A percentile compares a stretch with the other conserved stretches of the same genome.
Evolutionary conservation across 1,140 invertebrate genomes (phyloP).

Genomic region (Bombus balteatus): DNA sequence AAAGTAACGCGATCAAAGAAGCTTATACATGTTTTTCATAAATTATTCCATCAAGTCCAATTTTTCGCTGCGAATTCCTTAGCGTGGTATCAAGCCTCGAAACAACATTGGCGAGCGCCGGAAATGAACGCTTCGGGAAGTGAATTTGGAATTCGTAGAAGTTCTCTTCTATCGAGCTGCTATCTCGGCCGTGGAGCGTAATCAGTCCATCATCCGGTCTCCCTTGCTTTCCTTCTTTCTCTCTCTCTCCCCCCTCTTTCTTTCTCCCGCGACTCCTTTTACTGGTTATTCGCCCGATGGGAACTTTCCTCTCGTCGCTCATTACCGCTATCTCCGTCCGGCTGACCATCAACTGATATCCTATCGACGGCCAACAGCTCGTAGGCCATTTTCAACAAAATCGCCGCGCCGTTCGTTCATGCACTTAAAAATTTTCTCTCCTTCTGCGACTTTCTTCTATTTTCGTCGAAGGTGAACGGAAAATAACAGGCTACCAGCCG

Average conservation of each 20-base stretch:
- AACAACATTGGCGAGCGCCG: neutral
- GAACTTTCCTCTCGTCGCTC: constrained; percentile 74
- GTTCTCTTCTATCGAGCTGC: constrained; percentile 47
- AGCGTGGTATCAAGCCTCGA: neutral
- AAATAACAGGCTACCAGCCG: neutral
- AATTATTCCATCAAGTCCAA: too few species aligned
- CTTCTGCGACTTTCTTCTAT: neutral
- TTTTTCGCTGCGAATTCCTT: neutral
- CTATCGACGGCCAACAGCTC: constrained; percentile 64
- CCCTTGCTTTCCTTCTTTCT: neutral
- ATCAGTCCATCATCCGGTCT: constrained; percentile 67
- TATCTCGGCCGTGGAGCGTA: constrained; percentile 60
- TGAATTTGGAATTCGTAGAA: constrained; percentile 64
- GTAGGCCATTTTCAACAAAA: constrained; percentile 48
- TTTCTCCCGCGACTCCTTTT: constrained; percentile 57
- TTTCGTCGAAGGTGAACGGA: constrained; percentile 16
- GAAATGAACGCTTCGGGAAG: constrained; percentile 31
- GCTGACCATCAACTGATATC: constrained; percentile 74
- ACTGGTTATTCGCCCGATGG: constrained; percentile 74
- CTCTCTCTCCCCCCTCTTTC: neutral
- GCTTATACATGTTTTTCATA: neutral
- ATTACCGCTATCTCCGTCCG: constrained; percentile 72
- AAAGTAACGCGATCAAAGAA: neutral
- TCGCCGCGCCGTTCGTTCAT: constrained; percentile 22
- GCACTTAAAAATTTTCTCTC: constrained; percentile 7